Evolutionary conservation across 2,113 vertebrate genomes (phyloP).

Genomic region (Dolichallabes microphthalmus): DNA sequence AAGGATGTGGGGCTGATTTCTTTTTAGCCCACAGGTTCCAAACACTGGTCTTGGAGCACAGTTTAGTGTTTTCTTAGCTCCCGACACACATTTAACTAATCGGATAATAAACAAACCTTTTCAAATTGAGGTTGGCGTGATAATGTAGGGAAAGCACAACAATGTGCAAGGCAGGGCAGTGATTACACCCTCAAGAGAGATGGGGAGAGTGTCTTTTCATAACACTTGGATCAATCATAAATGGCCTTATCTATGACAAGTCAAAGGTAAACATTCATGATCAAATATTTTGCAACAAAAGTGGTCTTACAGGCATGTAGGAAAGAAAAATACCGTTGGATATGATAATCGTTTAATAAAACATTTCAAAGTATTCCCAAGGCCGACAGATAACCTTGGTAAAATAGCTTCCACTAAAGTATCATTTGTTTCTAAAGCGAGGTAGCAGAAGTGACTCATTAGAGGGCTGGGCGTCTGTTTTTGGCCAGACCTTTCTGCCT

Average conservation of each 20-base stretch:
- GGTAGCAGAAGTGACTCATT: slow-evolving; percentile 31
- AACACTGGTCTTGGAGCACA: too few species aligned
- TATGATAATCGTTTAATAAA: not conserved
- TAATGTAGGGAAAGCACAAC: too few species aligned
- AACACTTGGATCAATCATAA: not conserved
- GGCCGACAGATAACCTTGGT: not conserved
- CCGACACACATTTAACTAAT: too few species aligned
- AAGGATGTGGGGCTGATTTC: not conserved
- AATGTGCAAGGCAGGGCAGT: not conserved
- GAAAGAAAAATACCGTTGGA: not conserved
- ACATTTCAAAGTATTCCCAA: not conserved
- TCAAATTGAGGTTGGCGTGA: too few species aligned
- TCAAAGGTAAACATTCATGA: not conserved
- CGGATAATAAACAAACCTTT: too few species aligned
- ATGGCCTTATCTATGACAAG: not conserved
- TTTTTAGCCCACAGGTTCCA: not conserved
- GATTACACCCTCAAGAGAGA: not conserved
- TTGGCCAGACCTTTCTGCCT: slow-evolving; percentile 39
- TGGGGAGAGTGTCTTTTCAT: not conserved
- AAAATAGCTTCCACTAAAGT: not conserved
- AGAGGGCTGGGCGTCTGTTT: slow-evolving; percentile 33
- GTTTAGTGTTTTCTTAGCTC: too few species aligned
- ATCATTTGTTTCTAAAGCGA: slow-evolving; percentile 11
- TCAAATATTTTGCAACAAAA: not conserved
- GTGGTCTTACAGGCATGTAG: not conserved